Percentiles rank a stretch among this genome's conserved stretches.
Evolutionary conservation across 2,888 invertebrate genomes (phyloP).

Genomic region (Ennomos erosarius): DNA sequence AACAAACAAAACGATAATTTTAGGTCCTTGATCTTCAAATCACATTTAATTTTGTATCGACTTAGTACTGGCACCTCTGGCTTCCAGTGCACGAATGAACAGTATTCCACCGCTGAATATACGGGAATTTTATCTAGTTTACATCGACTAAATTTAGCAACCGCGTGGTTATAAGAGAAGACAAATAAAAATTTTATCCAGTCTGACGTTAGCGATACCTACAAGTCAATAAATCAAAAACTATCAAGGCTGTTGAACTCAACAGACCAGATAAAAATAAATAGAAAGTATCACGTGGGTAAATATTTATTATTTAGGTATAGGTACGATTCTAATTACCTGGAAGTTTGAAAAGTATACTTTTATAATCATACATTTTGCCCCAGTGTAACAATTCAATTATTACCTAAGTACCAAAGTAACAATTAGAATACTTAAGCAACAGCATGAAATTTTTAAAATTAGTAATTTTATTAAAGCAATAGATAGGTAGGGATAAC

Average conservation of each 20-base stretch:
- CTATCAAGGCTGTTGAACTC: conserved; percentile 48
- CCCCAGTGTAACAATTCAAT: no score
- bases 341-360: no score
- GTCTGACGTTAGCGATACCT: conserved; percentile 20
- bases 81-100: conserved; percentile 68
- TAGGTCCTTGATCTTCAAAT: conserved; percentile 74
- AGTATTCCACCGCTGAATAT: conserved; percentile 54
- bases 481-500: no score
- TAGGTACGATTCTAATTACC: no score
- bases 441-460: no score
- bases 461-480: no score
- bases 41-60: conserved; percentile 49
- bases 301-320: no score
- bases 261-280: conserved; percentile 24
- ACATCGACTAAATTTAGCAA: conserved; percentile 68
- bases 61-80: conserved; percentile 55
- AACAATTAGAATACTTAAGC: no score
- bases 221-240: conserved; percentile 26
- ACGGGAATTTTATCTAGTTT: conserved; percentile 72
- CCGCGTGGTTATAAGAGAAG: conserved; percentile 56
- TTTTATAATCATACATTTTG: no score
- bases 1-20: conserved; percentile 48
- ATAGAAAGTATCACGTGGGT: no score
- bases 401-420: no score
- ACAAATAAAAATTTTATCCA: conserved; percentile 52